Percentiles rank a stretch among this genome's conserved stretches.
phyloP scores from a whole-genome alignment of 2,888 invertebrate genomes.

The Cancer borealis region DNA sequence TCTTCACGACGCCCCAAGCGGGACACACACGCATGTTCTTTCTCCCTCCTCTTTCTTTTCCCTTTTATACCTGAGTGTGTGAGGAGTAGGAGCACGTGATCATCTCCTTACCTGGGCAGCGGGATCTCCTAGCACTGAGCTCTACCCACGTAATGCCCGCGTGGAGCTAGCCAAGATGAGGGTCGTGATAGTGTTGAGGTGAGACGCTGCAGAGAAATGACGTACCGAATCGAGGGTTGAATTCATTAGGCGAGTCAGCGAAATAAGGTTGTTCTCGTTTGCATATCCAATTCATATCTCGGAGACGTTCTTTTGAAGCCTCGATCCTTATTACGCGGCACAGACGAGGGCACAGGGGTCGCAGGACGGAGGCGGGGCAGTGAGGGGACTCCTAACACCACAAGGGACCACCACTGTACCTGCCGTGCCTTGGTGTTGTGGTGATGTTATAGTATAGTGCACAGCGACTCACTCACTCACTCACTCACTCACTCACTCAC shows the following conservation, averaged over 20 bases:
- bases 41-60: not conserved
- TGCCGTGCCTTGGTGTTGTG: not conserved
- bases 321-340: not conserved
- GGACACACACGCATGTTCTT: not conserved
- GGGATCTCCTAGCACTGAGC: not conserved
- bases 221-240: not conserved
- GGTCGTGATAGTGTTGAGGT: not conserved
- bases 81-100: not conserved
- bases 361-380: not conserved
- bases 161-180: not conserved
- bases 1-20: not conserved
- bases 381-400: not conserved
- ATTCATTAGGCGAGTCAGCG: slow-evolving; percentile 28
- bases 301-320: not conserved
- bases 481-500: too few species aligned
- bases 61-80: not conserved
- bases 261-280: slow-evolving; percentile 43
- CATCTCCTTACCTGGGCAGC: not conserved
- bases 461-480: not conserved
- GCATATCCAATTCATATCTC: slow-evolving; percentile 33
- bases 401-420: not conserved
- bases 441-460: not conserved
- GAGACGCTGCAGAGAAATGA: slow-evolving; percentile 11
- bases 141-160: not conserved
- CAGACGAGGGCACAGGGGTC: not conserved